Percentiles rank a stretch among this genome's conserved stretches.
phyloP scores from a whole-genome alignment of 1,140 invertebrate genomes.

The Drosophila bocki region DNA sequence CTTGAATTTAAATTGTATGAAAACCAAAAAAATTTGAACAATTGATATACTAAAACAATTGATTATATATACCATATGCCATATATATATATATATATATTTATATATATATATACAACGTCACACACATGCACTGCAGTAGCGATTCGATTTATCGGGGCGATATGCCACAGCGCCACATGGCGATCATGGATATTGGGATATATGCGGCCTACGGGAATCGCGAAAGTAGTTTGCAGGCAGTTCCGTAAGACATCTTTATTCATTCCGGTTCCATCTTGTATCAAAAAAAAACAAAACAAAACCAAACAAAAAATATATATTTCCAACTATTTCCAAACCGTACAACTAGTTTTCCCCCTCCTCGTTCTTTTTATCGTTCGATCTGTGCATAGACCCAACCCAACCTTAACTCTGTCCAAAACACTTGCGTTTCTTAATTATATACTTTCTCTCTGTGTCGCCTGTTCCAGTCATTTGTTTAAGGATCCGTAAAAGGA shows the following conservation, averaged over 20 bases:
- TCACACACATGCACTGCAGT: constrained; percentile 58
- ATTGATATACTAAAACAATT: constrained; percentile 31
- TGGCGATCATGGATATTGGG: constrained; percentile 66
- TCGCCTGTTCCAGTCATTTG: constrained; percentile 18
- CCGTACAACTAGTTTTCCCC: constrained; percentile 27
- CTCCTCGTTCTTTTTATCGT: constrained; percentile 13
- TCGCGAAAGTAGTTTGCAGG: constrained; percentile 63
- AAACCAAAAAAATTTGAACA: constrained; percentile 2
- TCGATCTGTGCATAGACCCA: constrained; percentile 24
- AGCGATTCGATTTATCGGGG: constrained; percentile 87
- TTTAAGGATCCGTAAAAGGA: too few species aligned
- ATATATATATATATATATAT: constrained; percentile 14
- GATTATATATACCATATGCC: constrained; percentile 32
- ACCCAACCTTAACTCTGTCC: constrained; percentile 3
- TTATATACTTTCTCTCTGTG: neutral
- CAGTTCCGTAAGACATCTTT: constrained; percentile 69
- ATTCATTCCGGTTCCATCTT: constrained; percentile 37
- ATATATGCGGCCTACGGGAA: constrained; percentile 63
- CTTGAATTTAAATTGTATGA: constrained; percentile 1
- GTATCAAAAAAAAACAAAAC: constrained; percentile 3
- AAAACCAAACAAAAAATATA: constrained; percentile 7
- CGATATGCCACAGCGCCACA: constrained; percentile 86
- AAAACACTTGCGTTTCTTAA: constrained; percentile 1
- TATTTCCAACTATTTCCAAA: constrained; percentile 22
- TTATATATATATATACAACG: neutral